Conservation (phyloP, 2,113 vertebrate genomes). For the Limnothrissa miodon region DNA sequence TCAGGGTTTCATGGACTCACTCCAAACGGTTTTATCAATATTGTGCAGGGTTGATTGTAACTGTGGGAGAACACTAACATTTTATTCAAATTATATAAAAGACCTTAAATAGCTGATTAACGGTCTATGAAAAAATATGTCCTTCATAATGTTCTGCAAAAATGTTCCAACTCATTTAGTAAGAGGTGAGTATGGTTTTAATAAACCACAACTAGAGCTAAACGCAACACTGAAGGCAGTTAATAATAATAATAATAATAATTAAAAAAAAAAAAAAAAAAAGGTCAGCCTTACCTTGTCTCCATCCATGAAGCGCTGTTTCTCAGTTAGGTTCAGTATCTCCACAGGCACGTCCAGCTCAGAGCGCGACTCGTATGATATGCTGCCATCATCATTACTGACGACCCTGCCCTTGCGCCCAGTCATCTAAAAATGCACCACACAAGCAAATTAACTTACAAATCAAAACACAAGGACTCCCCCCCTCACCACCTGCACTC, state of each 20-base stretch:
- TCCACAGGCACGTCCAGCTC: slow-evolving; percentile 96
- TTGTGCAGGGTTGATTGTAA: background rate
- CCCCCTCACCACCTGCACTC: no score
- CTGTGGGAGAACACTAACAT: background rate
- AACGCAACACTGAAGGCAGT: background rate
- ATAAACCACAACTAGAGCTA: background rate
- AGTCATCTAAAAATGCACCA: slow-evolving; percentile 84
- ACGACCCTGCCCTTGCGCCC: slow-evolving; percentile 95
- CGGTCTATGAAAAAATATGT: background rate
- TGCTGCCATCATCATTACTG: slow-evolving; percentile 96
- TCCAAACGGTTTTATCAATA: background rate
- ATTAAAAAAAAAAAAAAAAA: no score
- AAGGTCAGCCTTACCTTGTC: slow-evolving; percentile 81
- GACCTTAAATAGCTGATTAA: background rate
- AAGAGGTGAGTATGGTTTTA: background rate
- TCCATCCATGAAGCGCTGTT: slow-evolving; percentile 98
- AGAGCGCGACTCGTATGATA: slow-evolving; percentile 93
- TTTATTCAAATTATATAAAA: background rate
- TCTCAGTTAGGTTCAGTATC: slow-evolving; percentile 96
- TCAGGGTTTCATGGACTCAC: background rate
- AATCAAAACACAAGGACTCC: no score
- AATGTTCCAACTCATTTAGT: background rate
- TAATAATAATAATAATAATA: no score
- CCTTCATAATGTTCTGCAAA: background rate
- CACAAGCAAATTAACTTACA: background rate